Evolutionary conservation across 2,113 vertebrate species (phyloP).

Genomic region (Microcebus griseorufus): DNA sequence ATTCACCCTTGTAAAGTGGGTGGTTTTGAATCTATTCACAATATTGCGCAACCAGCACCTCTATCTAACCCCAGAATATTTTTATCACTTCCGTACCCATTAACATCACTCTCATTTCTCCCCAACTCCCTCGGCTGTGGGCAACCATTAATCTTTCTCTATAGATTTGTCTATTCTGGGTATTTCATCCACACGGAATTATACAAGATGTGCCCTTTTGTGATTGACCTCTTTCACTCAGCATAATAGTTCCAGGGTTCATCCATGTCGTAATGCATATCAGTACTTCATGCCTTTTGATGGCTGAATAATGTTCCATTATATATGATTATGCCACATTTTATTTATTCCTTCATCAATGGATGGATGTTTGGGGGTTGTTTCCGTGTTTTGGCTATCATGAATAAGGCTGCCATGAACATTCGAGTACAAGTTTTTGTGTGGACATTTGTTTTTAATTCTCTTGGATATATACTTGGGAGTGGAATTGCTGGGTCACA

Average conservation of each 20-base stretch:
- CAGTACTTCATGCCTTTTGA: neutral
- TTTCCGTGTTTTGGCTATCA: neutral
- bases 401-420: neutral
- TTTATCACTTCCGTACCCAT: neutral
- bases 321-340: neutral
- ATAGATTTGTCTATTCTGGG: neutral
- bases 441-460: neutral
- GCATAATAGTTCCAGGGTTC: neutral
- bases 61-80: neutral
- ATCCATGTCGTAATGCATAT: neutral
- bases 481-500: too few relatives aligned
- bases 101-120: neutral
- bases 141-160: neutral
- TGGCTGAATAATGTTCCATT: neutral
- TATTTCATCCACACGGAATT: neutral
- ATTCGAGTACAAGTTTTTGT: neutral
- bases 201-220: neutral
- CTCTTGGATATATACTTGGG: neutral
- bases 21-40: neutral
- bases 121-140: neutral
- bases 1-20: neutral
- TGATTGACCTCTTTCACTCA: neutral
- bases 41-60: accelerated
- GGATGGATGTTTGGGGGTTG: neutral
- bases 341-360: neutral